phyloP scores from a whole-genome alignment of 2,113 vertebrate genomes.

The Apteryx mantelli region DNA sequence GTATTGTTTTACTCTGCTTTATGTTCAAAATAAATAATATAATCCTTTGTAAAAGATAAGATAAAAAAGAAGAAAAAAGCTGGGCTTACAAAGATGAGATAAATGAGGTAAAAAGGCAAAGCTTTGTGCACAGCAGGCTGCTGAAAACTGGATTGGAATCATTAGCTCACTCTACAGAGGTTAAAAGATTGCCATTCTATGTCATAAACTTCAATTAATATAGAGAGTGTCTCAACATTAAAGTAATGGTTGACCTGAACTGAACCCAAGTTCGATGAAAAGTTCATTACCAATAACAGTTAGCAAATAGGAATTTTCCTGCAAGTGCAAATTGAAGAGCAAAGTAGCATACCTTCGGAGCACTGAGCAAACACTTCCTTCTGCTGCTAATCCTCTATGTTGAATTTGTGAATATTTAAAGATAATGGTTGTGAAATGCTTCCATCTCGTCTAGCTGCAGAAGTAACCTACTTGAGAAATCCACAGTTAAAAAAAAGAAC shows the following conservation, averaged over 20 bases:
- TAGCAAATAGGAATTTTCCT: constrained; percentile 9
- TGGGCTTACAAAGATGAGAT: neutral
- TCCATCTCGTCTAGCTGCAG: neutral
- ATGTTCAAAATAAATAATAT: neutral
- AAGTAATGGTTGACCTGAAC: constrained; percentile 29
- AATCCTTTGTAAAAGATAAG: neutral
- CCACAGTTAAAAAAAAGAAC: no score
- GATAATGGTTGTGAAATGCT: neutral
- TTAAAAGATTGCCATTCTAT: constrained; percentile 5
- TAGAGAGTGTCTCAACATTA: neutral
- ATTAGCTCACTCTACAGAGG: constrained; percentile 4
- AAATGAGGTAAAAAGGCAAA: neutral
- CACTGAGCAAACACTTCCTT: neutral
- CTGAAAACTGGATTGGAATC: neutral
- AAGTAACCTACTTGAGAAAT: neutral
- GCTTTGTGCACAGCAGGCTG: neutral
- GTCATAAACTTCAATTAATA: constrained; percentile 49
- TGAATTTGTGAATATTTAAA: neutral
- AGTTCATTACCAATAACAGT: neutral
- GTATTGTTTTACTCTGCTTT: neutral
- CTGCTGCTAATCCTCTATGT: neutral
- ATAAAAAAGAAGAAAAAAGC: neutral
- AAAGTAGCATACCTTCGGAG: neutral
- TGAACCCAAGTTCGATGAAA: constrained; percentile 8
- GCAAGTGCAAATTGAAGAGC: neutral